A percentile compares a stretch with the other conserved stretches of the same genome.
These are phyloP conservation scores for Paracanthobrama guichenoti DNA, from an alignment of 2,113 vertebrate genomes.

Conservation along the genomic window DNA sequence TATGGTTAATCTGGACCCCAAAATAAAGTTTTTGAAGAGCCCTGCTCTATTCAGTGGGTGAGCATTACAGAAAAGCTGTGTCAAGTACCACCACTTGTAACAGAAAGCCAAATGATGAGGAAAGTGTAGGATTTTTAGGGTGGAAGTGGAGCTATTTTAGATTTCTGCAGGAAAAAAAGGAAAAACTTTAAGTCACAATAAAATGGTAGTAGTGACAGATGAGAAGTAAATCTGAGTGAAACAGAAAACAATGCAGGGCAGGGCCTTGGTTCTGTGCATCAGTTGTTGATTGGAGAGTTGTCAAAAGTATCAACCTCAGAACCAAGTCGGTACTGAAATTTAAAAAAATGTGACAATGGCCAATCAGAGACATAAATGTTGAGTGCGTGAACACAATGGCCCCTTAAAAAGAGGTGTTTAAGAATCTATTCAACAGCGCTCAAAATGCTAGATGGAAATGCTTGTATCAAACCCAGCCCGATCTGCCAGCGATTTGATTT, in stretches of 20 bases:
- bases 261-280: background rate
- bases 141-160: background rate
- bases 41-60: background rate
- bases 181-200: too few relatives aligned
- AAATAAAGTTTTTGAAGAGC: background rate
- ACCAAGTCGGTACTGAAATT: too few relatives aligned
- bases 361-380: too few relatives aligned
- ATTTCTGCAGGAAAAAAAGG: background rate
- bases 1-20: background rate
- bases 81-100: background rate
- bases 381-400: too few relatives aligned
- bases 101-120: background rate
- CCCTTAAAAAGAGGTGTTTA: too few relatives aligned
- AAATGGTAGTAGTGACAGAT: background rate
- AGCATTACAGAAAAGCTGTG: background rate
- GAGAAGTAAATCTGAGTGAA: too few relatives aligned
- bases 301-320: too few relatives aligned
- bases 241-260: background rate
- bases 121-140: background rate
- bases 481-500: too few relatives aligned
- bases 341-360: too few relatives aligned
- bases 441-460: too few relatives aligned
- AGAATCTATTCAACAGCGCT: too few relatives aligned
- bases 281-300: background rate
- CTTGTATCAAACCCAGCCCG: too few relatives aligned